Evolutionary conservation across 2,797 vertebrate species (phyloP).

Genomic region (Darevskia nairensis): DNA sequence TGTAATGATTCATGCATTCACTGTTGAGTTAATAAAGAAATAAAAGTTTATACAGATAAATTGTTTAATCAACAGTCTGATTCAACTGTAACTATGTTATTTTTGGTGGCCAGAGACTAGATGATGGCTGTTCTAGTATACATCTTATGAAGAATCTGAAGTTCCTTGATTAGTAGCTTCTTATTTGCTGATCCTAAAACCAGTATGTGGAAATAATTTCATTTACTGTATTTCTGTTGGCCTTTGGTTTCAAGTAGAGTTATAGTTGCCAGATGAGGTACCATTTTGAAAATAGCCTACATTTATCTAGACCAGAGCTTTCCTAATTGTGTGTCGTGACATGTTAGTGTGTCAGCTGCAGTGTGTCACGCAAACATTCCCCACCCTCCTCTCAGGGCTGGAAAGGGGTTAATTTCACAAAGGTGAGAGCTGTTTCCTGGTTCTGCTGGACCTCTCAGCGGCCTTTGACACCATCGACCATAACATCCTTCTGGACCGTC

Average conservation of each 20-base stretch:
- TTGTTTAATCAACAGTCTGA: background rate
- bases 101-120: background rate
- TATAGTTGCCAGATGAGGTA: too few species aligned
- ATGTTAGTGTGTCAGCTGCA: too few species aligned
- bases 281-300: background rate
- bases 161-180: background rate
- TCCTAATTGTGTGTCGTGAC: too few species aligned
- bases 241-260: background rate
- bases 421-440: too few species aligned
- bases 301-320: background rate
- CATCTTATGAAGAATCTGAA: background rate
- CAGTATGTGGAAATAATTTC: background rate
- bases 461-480: too few species aligned
- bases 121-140: background rate
- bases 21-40: conserved; percentile 4
- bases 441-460: too few species aligned
- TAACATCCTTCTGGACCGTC: too few species aligned
- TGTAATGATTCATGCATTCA: background rate
- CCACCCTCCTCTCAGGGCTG: too few species aligned
- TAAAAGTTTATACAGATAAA: background rate
- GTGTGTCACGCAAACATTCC: too few species aligned
- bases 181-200: background rate
- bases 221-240: background rate
- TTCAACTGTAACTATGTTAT: background rate
- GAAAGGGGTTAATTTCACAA: too few species aligned